Conservation (phyloP, 1,140 invertebrate genomes). For the Samia ricini region DNA sequence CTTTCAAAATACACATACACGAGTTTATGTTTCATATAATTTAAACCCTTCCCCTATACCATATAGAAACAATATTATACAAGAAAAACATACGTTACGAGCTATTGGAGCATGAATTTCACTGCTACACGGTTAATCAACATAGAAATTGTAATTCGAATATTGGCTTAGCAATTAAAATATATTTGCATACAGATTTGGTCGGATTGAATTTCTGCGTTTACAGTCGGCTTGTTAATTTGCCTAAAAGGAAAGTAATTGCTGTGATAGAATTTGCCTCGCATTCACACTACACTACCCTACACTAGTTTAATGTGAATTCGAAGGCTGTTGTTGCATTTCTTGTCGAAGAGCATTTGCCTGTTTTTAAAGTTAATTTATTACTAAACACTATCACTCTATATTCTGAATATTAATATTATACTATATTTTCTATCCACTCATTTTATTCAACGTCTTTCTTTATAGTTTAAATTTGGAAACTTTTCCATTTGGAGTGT, state of each 20-base stretch:
- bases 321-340: constrained; percentile 7
- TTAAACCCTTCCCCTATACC: neutral
- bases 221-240: constrained; percentile 68
- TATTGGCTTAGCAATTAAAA: constrained; percentile 69
- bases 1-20: neutral
- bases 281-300: constrained; percentile 28
- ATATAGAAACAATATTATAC: constrained; percentile 9
- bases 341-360: neutral
- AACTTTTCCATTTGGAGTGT: too few relatives aligned
- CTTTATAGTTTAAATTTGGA: too few relatives aligned
- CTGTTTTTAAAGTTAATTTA: neutral
- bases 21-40: constrained; percentile 3
- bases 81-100: constrained; percentile 4
- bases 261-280: constrained; percentile 50
- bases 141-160: constrained; percentile 70
- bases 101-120: constrained; percentile 14
- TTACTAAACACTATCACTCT: too few relatives aligned
- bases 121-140: constrained; percentile 58
- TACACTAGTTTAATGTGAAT: constrained; percentile 11
- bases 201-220: constrained; percentile 67
- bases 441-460: too few relatives aligned
- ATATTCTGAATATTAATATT: too few relatives aligned
- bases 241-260: constrained; percentile 74
- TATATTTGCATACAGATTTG: constrained; percentile 75
- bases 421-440: too few relatives aligned